Base-by-base conservation (phyloP, 2,888 invertebrate genomes). In the Chrysolina americana region DNA sequence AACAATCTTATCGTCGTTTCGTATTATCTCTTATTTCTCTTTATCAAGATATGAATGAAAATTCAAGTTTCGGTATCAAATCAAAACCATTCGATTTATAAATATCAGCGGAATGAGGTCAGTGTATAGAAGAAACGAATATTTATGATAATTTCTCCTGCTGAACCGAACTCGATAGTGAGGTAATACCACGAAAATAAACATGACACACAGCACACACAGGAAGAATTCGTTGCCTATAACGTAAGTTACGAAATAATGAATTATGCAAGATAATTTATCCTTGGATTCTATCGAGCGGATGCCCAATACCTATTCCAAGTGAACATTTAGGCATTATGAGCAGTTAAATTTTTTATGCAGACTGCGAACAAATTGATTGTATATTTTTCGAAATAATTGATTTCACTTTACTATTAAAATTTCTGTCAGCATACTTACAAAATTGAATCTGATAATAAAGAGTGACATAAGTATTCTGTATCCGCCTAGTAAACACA, bases 141-240 rank as follows among this genome's bases (percentile, higher is more conserved):
- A 15, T 69, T 63, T 75, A 47, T 59, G 65, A 64, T 63, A 44
- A 70, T 69, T 77, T 74, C 73, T 71, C 28, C 72, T 48, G 70
- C 72, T 76, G 73, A 69, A 76, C 73, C 71, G 75, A 70, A 76
- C 71, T 71, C 74, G 69, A 71, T 74, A 68, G 75, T 83, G 81
- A 82, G 80, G 81, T 81, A 83, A 82, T 80, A 65, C 66, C 59
- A 80, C 78, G 69, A 78, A 83, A 82, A 82, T 82, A 82, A 80
- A 74, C 71, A 79, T 83, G 83, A 83, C 79, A 79, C 73, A 73
- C 65, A 66, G 23, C 56, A 74, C 68, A 64, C 68, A 73, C 28
- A 72, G 73, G 73, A 73, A 74, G 78, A 68, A 72, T 68, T 44
- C 53, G 53, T 65, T 53, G 23, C 53, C 65, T 63, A 62, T 63